phyloP scores from a whole-genome alignment of 2,113 vertebrate species.

The Fukomys damarensis region DNA sequence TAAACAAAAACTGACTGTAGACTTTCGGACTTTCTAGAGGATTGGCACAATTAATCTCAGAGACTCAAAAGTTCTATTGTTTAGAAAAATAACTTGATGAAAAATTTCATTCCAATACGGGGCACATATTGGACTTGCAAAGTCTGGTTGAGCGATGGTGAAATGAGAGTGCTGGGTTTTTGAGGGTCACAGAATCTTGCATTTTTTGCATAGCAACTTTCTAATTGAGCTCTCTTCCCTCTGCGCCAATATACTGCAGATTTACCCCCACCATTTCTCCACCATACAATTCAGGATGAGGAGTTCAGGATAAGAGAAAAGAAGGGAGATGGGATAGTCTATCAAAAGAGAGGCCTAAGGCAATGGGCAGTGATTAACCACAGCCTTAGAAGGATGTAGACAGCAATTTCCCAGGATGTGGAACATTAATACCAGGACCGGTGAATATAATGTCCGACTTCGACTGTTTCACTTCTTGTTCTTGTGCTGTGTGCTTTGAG shows the following conservation, averaged over 20 bases:
- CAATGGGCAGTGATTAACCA: too few relatives aligned
- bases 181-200: neutral
- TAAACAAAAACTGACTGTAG: slow-evolving; percentile 13
- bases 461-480: neutral
- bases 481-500: neutral
- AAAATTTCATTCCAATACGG: neutral
- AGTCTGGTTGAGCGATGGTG: neutral
- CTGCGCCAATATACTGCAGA: neutral
- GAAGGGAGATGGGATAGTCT: neutral
- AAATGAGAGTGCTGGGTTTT: neutral
- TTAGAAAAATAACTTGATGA: neutral
- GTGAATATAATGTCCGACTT: neutral
- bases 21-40: neutral
- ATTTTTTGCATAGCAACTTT: neutral
- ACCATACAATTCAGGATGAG: neutral
- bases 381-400: neutral
- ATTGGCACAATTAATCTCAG: neutral
- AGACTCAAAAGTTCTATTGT: neutral
- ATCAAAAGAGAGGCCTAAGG: neutral
- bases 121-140: neutral
- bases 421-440: neutral
- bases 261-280: neutral
- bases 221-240: neutral
- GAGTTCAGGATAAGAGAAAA: neutral
- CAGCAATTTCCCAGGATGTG: neutral